Conservation (phyloP, 2,797 vertebrate species). For the Argyrosomus regius region DNA sequence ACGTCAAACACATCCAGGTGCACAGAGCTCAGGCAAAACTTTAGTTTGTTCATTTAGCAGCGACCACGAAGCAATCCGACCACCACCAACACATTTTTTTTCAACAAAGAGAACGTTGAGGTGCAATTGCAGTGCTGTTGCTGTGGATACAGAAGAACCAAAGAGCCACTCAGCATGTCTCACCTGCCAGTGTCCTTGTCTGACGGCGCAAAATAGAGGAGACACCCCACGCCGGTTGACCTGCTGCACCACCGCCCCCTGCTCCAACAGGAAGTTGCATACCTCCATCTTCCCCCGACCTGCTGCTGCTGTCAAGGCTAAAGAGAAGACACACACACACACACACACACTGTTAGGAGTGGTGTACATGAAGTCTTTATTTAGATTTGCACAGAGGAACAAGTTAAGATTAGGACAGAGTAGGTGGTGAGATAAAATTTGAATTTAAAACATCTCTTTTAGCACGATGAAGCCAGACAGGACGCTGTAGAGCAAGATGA, state of each 20-base stretch:
- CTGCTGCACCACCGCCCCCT: constrained; percentile 87
- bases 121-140: constrained; percentile 1
- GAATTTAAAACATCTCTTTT: constrained; percentile 11
- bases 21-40: background rate
- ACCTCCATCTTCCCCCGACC: constrained; percentile 95
- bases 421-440: constrained; percentile 3
- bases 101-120: background rate
- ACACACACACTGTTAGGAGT: constrained; percentile 17
- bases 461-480: background rate
- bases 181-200: constrained; percentile 99
- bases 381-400: background rate
- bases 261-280: constrained; percentile 89
- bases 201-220: constrained; percentile 93
- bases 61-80: background rate
- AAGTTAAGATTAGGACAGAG: background rate
- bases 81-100: background rate
- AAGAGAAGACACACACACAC: constrained; percentile 20
- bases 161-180: constrained; percentile 28
- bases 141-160: background rate
- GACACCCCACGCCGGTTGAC: constrained; percentile 91
- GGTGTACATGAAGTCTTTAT: background rate
- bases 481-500: background rate
- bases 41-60: background rate
- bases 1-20: background rate
- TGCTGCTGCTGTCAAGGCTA: constrained; percentile 94